Percentiles rank a stretch among this genome's conserved stretches.
Conservation (phyloP, 2,888 invertebrate genomes). For the Hoplodrina blanda region DNA sequence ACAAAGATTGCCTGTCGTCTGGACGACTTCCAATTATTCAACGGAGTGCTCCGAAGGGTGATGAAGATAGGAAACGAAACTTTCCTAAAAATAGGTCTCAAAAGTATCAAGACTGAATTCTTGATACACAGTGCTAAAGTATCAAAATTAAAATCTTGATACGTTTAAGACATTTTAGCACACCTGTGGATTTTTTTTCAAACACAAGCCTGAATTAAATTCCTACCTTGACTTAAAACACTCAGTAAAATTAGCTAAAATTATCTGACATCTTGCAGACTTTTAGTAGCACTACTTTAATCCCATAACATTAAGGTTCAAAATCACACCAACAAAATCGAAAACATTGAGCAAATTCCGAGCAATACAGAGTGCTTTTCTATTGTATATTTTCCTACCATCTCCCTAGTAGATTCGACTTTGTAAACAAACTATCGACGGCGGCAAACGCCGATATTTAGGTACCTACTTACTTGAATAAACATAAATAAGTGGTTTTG, state of each 20-base stretch:
- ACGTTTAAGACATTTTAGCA: background rate
- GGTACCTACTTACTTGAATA: slow-evolving; percentile 51
- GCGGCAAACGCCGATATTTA: slow-evolving; percentile 40
- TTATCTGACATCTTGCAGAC: slow-evolving; percentile 1
- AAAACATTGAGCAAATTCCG: slow-evolving; percentile 32
- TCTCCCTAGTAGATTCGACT: slow-evolving; percentile 57
- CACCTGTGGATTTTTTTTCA: background rate
- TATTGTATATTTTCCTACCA: slow-evolving; percentile 60
- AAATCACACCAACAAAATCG: background rate
- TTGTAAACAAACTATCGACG: slow-evolving; percentile 55
- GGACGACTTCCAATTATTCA: slow-evolving; percentile 33
- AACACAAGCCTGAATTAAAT: slow-evolving; percentile 2
- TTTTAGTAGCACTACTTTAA: background rate
- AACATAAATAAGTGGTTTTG: slow-evolving; percentile 55
- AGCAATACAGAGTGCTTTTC: slow-evolving; percentile 31
- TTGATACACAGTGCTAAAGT: no score
- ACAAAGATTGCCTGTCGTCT: slow-evolving; percentile 22
- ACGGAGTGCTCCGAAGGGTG: background rate
- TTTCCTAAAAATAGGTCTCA: background rate
- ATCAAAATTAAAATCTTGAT: no score
- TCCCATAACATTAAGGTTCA: background rate
- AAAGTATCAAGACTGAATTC: background rate
- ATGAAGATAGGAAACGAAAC: background rate
- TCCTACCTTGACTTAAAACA: slow-evolving; percentile 24
- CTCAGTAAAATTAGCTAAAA: slow-evolving; percentile 4